A percentile compares a stretch with the other conserved stretches of the same genome.
Evolutionary conservation across 2,888 invertebrate species (phyloP).

Genomic region (Philaethria dido): DNA sequence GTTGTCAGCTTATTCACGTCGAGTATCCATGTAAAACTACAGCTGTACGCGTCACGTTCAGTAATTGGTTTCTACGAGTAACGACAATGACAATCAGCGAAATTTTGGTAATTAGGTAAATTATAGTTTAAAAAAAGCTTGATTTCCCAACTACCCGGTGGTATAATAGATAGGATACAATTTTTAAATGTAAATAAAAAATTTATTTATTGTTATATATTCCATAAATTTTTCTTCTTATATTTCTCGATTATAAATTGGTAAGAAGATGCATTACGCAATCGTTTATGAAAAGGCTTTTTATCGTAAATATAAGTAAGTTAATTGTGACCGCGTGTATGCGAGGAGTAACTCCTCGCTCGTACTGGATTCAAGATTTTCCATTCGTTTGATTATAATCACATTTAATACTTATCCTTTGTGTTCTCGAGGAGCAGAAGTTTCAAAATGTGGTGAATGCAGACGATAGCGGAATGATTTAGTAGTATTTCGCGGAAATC

Average conservation of each 20-base stretch:
- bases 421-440: conserved; percentile 48
- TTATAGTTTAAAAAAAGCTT: conserved; percentile 55
- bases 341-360: conserved; percentile 34
- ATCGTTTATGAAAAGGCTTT: conserved; percentile 76
- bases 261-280: conserved; percentile 75
- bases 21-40: conserved; percentile 5
- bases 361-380: conserved; percentile 46
- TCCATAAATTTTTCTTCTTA: conserved; percentile 79
- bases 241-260: conserved; percentile 80
- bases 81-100: conserved; percentile 35
- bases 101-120: conserved; percentile 45
- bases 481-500: conserved; percentile 60
- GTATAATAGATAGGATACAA: conserved; percentile 80
- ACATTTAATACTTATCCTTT: conserved; percentile 52
- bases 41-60: conserved; percentile 13
- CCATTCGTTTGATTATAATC: conserved; percentile 59
- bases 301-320: conserved; percentile 67
- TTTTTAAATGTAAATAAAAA: conserved; percentile 81
- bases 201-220: conserved; percentile 83
- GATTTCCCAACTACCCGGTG: conserved; percentile 64
- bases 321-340: conserved; percentile 49
- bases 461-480: conserved; percentile 55
- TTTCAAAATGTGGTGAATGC: conserved; percentile 48
- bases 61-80: background rate
- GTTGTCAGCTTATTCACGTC: conserved; percentile 22